Evolutionary conservation across 2,888 invertebrate species (phyloP), one percentile per base, ranked within the genome.

Genomic region (Xestia xanthographa): DNA sequence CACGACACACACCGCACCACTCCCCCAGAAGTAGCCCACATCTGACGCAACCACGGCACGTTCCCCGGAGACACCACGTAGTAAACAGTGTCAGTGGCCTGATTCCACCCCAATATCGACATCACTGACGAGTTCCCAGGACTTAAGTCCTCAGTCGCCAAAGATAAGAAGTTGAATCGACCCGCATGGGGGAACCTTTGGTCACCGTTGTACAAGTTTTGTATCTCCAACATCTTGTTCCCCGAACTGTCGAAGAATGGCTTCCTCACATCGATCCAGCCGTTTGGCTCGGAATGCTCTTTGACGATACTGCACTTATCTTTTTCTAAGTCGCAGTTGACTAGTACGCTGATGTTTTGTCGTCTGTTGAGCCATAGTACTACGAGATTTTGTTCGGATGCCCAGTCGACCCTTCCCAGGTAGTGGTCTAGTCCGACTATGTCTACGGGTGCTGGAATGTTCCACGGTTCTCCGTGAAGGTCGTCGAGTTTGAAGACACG

Each of bases 341-440:
- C 96, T 62, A 98, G 90, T 38, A 97, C 94, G 53, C 97, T 97
- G 70, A 97, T 89, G 91, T 98, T 99, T 93, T 99, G 99, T 41
- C 98, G 97, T 72, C 99, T 97, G 93, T 99, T 99, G 74, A 98
- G 96, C 98, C 99, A 99, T 9, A 98, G 97, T 0, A 98, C 98
- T 1, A 97, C 94, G 0, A 99, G 91, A 45, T 97, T 97, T 0
- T 97, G 93, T 72, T 97, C 96, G 41, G 97, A 97, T 26, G 97
- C 97, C 99, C 99, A 99, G 48, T 96, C 96, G 0, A 99, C 98
- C 79, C 97, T 97, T 73, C 97, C 97, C 22, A 98, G 92, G 69
- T 98, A 97, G 87, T 98, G 97, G 89, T 98, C 98, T 0, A 95
- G 72, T 12, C 97, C 95, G 0, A 97, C 97, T 5, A 97, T 92